Evolutionary conservation across 2,888 invertebrate species (phyloP).

Genomic region (Camponotus fellah): DNA sequence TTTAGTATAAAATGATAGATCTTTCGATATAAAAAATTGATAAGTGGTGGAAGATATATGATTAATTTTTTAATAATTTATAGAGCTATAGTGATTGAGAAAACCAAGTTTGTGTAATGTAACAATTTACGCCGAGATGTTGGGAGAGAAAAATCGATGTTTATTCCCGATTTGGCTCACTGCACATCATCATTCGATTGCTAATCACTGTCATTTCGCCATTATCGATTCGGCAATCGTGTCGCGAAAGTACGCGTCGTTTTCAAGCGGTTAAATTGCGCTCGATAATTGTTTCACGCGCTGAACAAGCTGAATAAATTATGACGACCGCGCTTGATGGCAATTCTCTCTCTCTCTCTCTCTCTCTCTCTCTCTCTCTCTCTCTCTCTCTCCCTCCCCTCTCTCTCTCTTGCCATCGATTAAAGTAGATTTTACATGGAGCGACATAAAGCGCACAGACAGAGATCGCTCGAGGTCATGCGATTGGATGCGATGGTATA

Average conservation of each 20-base stretch:
- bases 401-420: constrained; percentile 17
- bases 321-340: constrained; percentile 32
- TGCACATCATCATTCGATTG: neutral
- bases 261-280: constrained; percentile 35
- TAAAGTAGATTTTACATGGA: constrained; percentile 24
- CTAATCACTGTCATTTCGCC: constrained; percentile 33
- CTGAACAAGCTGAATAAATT: constrained; percentile 49
- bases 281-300: constrained; percentile 46
- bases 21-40: neutral
- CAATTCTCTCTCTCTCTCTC: constrained; percentile 2
- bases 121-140: neutral
- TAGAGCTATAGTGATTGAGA: neutral
- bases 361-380: neutral
- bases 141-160: neutral
- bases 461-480: neutral
- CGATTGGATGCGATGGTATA: constrained; percentile 61
- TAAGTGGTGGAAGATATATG: neutral
- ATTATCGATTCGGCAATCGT: constrained; percentile 19
- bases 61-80: neutral
- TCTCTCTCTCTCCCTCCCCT: neutral
- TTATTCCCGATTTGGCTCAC: neutral
- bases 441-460: constrained; percentile 9
- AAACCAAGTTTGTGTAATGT: neutral
- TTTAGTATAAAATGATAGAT: neutral
- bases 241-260: constrained; percentile 2